A percentile compares a stretch with the other conserved stretches of the same genome.
These are phyloP conservation scores for Drosophila teissieri DNA, from an alignment of 1,140 invertebrate species.

Conservation along the genomic window DNA sequence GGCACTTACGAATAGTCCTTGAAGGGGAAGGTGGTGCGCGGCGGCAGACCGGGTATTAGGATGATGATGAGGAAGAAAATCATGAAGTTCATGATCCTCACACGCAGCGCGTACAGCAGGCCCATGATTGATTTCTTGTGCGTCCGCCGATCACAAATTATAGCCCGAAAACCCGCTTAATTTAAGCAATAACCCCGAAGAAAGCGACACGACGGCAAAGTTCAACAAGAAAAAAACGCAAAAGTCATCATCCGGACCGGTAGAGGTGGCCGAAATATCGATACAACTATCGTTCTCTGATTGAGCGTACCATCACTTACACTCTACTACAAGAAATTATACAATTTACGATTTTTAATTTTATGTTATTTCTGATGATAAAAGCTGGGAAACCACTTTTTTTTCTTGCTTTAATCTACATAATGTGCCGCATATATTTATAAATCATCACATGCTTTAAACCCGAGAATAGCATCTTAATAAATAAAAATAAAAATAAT, in stretches of 20 bases:
- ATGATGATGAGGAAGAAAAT: slow-evolving; percentile 79
- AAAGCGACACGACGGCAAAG: slow-evolving; percentile 81
- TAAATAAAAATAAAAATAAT: too few relatives aligned
- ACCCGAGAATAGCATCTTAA: too few relatives aligned
- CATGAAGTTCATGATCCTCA: slow-evolving; percentile 81
- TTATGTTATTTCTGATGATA: too few relatives aligned
- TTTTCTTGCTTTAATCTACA: too few relatives aligned
- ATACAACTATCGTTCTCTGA: background rate
- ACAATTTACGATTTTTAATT: too few relatives aligned
- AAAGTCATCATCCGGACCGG: slow-evolving; percentile 67
- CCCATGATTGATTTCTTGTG: slow-evolving; percentile 62
- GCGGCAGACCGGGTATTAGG: slow-evolving; percentile 75
- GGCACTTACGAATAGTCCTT: slow-evolving; percentile 77
- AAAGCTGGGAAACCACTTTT: too few relatives aligned
- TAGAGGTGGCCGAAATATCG: slow-evolving; percentile 44
- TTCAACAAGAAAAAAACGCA: slow-evolving; percentile 65
- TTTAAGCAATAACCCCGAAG: slow-evolving; percentile 34
- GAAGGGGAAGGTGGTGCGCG: slow-evolving; percentile 81
- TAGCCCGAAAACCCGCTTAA: slow-evolving; percentile 14
- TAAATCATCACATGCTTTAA: too few relatives aligned
- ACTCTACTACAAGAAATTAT: background rate
- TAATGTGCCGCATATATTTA: too few relatives aligned
- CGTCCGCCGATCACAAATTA: slow-evolving; percentile 10
- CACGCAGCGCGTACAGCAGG: slow-evolving; percentile 60
- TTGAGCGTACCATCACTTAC: background rate